These are phyloP conservation scores for Chelon labrosus DNA, from an alignment of 2,797 vertebrate species.

Conservation along the genomic window DNA sequence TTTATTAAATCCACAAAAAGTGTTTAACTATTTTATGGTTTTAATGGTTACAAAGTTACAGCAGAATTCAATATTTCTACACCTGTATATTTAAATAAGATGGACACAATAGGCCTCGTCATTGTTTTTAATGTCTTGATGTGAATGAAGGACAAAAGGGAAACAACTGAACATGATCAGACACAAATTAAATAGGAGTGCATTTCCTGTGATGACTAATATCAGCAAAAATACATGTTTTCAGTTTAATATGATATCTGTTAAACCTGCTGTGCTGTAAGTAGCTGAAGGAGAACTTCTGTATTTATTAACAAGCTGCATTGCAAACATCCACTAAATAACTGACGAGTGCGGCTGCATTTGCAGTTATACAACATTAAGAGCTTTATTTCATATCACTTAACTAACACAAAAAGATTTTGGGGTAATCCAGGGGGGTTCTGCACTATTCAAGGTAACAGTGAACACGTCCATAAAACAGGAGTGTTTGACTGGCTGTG, in stretches of 20 bases:
- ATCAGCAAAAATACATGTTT: background rate
- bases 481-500: conserved; percentile 31
- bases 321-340: conserved; percentile 50
- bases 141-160: background rate
- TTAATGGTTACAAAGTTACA: no score
- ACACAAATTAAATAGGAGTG: background rate
- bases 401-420: conserved; percentile 21
- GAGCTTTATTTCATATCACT: conserved; percentile 34
- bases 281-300: conserved; percentile 11
- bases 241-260: no score
- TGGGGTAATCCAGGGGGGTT: conserved; percentile 32
- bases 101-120: background rate
- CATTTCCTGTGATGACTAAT: background rate
- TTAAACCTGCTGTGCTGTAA: background rate
- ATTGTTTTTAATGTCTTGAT: conserved; percentile 4
- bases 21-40: no score
- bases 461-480: conserved; percentile 22
- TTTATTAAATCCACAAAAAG: no score
- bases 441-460: conserved; percentile 13
- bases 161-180: no score
- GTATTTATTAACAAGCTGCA: conserved; percentile 44
- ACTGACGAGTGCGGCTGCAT: conserved; percentile 27
- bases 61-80: background rate
- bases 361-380: conserved; percentile 43
- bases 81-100: background rate